Evolutionary conservation across 2,797 vertebrate species (phyloP).

Genomic region (Cyclopterus lumpus): DNA sequence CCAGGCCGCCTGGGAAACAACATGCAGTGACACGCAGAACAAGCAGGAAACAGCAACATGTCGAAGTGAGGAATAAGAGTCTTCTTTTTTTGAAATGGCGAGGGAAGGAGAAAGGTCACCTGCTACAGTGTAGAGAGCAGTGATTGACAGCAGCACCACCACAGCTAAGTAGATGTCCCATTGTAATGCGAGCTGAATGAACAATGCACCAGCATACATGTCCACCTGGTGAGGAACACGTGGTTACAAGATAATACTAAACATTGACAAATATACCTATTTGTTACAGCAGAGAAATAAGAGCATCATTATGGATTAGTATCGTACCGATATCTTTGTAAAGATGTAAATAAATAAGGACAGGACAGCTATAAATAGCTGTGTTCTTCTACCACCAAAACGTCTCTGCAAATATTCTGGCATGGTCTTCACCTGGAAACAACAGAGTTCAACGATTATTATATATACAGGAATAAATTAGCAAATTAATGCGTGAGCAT

Average conservation of each 20-base stretch:
- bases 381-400: slow-evolving; percentile 92
- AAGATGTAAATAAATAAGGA: slow-evolving; percentile 98
- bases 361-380: slow-evolving; percentile 90
- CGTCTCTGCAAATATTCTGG: slow-evolving; percentile 92
- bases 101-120: slow-evolving; percentile 77
- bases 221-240: slow-evolving; percentile 85
- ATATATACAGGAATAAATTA: background rate
- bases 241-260: background rate
- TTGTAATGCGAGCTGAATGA: slow-evolving; percentile 94
- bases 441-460: background rate
- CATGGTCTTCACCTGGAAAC: slow-evolving; percentile 95
- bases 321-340: slow-evolving; percentile 96
- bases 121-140: slow-evolving; percentile 92
- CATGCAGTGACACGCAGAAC: background rate
- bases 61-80: background rate
- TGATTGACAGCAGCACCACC: slow-evolving; percentile 87
- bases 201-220: slow-evolving; percentile 96
- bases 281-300: background rate
- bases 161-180: slow-evolving; percentile 95
- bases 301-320: background rate
- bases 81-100: background rate
- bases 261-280: background rate
- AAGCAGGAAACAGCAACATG: background rate
- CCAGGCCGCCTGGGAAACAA: slow-evolving; percentile 89
- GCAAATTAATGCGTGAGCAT: background rate